phyloP scores from a whole-genome alignment of 1,140 invertebrate genomes.

The Hylaeus volcanicus region DNA sequence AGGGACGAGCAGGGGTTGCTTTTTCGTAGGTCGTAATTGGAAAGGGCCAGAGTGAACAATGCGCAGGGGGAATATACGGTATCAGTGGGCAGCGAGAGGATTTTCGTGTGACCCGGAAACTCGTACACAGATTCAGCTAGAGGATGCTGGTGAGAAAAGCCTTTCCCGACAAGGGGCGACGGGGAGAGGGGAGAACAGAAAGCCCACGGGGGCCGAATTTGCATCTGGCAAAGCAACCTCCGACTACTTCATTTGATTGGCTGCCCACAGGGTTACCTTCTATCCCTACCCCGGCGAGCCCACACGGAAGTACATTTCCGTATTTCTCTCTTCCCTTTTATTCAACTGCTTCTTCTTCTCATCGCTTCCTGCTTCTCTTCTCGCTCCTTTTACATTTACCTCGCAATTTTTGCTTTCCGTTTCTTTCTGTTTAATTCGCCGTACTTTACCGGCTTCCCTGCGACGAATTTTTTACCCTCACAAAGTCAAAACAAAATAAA shows the following conservation, averaged over 20 bases:
- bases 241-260: slow-evolving; percentile 76
- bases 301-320: slow-evolving; percentile 36
- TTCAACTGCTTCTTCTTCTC: background rate
- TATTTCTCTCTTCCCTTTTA: slow-evolving; percentile 26
- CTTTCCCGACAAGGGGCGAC: background rate
- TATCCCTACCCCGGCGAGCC: slow-evolving; percentile 48
- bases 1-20: background rate
- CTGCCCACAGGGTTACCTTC: slow-evolving; percentile 66
- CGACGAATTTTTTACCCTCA: background rate
- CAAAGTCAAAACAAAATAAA: too few relatives aligned
- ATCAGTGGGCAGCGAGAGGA: slow-evolving; percentile 34
- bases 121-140: slow-evolving; percentile 44
- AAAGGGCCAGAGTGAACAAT: slow-evolving; percentile 50
- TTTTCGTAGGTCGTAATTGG: slow-evolving; percentile 44
- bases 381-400: background rate
- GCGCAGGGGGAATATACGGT: background rate
- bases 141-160: slow-evolving; percentile 28
- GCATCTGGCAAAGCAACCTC: slow-evolving; percentile 72
- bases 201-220: slow-evolving; percentile 69
- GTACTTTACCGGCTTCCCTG: background rate
- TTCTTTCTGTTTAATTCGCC: background rate
- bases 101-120: slow-evolving; percentile 62
- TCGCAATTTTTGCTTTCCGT: background rate
- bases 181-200: slow-evolving; percentile 50
- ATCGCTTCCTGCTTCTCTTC: background rate